Conservation (phyloP, 2,888 invertebrate genomes). For the Gryllus longicercus region DNA sequence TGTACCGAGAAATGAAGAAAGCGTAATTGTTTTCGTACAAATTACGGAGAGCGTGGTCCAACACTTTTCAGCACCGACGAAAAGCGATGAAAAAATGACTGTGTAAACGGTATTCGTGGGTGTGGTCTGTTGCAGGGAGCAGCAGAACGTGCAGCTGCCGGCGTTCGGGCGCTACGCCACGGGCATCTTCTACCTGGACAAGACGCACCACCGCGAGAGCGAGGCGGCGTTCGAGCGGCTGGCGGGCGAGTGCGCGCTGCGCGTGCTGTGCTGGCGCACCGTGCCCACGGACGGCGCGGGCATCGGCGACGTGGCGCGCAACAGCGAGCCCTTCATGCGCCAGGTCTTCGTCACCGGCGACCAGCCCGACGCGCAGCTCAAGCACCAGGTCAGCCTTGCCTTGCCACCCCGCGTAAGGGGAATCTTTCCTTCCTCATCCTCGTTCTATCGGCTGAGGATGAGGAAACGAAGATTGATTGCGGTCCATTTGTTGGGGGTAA, state of each 20-base stretch:
- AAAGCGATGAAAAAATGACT: too few relatives aligned
- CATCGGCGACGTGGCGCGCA: constrained; percentile 88
- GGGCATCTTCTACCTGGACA: constrained; percentile 92
- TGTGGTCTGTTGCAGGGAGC: constrained; percentile 59
- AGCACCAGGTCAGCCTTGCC: constrained; percentile 59
- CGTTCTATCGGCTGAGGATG: too few relatives aligned
- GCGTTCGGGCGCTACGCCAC: constrained; percentile 89
- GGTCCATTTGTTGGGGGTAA: too few relatives aligned
- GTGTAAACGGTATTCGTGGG: constrained; percentile 27
- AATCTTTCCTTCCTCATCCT: too few relatives aligned
- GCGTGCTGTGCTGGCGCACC: constrained; percentile 90
- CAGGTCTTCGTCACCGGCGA: constrained; percentile 85
- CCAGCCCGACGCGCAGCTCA: constrained; percentile 56
- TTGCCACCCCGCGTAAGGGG: too few relatives aligned
- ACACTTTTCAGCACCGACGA: background rate
- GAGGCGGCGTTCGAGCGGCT: constrained; percentile 78
- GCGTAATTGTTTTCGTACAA: too few relatives aligned
- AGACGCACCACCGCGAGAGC: constrained; percentile 71
- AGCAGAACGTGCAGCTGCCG: constrained; percentile 78
- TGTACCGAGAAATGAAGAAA: too few relatives aligned
- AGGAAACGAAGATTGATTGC: too few relatives aligned
- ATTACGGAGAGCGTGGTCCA: background rate
- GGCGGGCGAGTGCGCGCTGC: constrained; percentile 73
- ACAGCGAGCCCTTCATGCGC: constrained; percentile 92
- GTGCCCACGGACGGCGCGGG: constrained; percentile 82